Base-by-base conservation (phyloP, 2,888 invertebrate species). In the Coelinius sp. region DNA sequence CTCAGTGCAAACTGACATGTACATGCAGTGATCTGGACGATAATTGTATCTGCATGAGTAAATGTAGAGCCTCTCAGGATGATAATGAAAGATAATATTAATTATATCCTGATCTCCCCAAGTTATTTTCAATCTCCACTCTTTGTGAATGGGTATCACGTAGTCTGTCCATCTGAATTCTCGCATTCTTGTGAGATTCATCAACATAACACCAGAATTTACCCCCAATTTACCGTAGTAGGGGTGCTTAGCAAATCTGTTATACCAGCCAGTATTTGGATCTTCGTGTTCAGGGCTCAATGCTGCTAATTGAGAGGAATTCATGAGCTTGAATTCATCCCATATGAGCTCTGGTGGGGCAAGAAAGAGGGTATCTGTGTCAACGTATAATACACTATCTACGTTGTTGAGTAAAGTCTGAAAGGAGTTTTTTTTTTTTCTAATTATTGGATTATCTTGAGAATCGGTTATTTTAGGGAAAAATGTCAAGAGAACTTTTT, bases 101-200 rank as follows among this genome's bases (percentile, higher is more conserved):
- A 97, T 94, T 80, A 97, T 93, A 89, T 98, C 98, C 89, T 98
- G 98, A 88, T 98, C 98, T n/a, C 98, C 98, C 96, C 97, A 98
- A 0, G 96, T 96, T 74, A 98, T 95, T 82, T 94, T 92, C 12
- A 94, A 86, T 84, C 93, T 94, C 89, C 95, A 98, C 85, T 95
- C 93, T 77, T 94, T 91, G 88, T 95, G 94, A 78, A 97, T 94
- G 2, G 95, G 94, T 76, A 94, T 90, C 27, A 97, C 92, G 85
- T 95, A 94, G 74, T 94, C 91, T 73, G 93, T 92, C 97, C 98
- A 98, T 25, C 93, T 91, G 81, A 97, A 95, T 27, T 90, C 88
- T 74, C 97, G 89, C 95, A 98, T 95, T 82, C 95, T 91, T 0
- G 97, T 97, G 67, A 98, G 89, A 88, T 98, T 97, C 98, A 98